Evolutionary conservation across 2,113 vertebrate species (phyloP).

Genomic region (Laticauda laticaudata): DNA sequence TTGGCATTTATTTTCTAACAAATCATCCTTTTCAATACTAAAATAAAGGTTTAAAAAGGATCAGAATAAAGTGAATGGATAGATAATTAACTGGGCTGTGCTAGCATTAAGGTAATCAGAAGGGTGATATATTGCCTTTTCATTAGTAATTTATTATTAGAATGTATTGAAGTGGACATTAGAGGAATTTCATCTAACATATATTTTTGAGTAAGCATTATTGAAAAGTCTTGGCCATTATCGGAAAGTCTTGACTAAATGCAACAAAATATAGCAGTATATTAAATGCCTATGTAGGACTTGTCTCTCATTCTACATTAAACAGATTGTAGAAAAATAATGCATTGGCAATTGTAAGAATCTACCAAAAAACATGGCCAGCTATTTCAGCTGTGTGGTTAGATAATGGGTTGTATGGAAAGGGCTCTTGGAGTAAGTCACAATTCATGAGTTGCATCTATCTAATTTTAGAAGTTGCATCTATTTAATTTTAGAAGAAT

Average conservation of each 20-base stretch:
- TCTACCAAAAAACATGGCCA: not conserved
- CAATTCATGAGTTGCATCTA: not conserved
- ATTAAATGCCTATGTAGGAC: not conserved
- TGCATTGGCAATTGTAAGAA: not conserved
- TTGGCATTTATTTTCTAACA: not conserved
- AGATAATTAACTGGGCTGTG: not conserved
- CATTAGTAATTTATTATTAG: not conserved
- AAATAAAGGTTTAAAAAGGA: not conserved
- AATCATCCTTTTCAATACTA: not conserved
- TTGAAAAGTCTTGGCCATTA: too few relatives aligned
- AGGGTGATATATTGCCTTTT: not conserved
- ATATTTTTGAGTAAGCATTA: not conserved
- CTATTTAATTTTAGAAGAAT: not conserved
- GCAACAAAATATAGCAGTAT: not conserved
- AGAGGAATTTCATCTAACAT: not conserved
- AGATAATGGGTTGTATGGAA: too few relatives aligned
- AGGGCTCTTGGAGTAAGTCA: not conserved
- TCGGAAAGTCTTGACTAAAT: too few relatives aligned
- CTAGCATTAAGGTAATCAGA: not conserved
- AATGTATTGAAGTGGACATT: not conserved
- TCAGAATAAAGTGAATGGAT: not conserved
- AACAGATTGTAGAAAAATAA: not conserved
- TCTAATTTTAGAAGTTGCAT: not conserved
- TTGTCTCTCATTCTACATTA: not conserved
- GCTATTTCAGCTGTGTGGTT: not conserved